phyloP scores from a whole-genome alignment of 2,888 invertebrate species.

The Andrena bicolor region DNA sequence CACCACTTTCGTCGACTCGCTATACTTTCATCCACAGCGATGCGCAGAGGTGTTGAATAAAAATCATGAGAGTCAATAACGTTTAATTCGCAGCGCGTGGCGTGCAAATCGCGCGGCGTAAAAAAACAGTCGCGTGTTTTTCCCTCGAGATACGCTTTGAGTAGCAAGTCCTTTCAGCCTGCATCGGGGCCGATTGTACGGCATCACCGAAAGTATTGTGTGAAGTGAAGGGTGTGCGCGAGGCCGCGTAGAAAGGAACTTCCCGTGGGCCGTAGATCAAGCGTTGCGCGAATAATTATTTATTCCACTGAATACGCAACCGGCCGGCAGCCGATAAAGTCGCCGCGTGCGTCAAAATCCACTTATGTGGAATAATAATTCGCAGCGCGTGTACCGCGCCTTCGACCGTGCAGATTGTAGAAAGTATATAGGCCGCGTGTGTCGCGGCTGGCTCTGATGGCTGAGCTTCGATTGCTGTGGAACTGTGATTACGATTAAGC shows the following conservation, averaged over 20 bases:
- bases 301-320: slow-evolving; percentile 70
- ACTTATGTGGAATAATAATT: slow-evolving; percentile 34
- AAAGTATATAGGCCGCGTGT: neutral
- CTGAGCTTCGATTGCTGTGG: neutral
- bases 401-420: neutral
- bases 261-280: slow-evolving; percentile 72
- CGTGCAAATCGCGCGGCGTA: neutral
- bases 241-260: slow-evolving; percentile 75
- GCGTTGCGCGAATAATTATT: slow-evolving; percentile 76
- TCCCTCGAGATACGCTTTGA: neutral
- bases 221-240: slow-evolving; percentile 76
- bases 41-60: neutral
- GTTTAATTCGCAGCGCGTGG: neutral
- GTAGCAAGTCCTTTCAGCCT: slow-evolving; percentile 36
- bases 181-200: slow-evolving; percentile 40
- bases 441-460: neutral
- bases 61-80: neutral
- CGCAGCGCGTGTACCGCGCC: neutral
- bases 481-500: neutral
- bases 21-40: neutral
- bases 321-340: slow-evolving; percentile 26
- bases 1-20: too few species aligned
- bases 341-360: slow-evolving; percentile 36
- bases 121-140: neutral
- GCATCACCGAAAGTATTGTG: slow-evolving; percentile 66